Conservation (phyloP, 2,888 invertebrate species). For the Drosophila leonis region DNA sequence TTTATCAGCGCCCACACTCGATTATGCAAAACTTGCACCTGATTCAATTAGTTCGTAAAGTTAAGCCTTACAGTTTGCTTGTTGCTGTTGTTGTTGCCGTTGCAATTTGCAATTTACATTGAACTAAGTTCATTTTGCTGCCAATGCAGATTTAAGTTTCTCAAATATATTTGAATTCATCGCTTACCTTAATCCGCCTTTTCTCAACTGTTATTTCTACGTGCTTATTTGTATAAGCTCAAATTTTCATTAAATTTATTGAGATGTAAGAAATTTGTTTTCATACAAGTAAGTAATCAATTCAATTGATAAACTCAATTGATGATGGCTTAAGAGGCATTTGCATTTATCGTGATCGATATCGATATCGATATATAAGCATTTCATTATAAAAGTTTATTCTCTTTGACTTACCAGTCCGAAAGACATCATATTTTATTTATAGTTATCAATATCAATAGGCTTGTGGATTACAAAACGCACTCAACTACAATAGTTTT, state of each 20-base stretch:
- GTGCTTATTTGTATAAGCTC: background rate
- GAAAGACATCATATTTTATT: background rate
- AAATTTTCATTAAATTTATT: background rate
- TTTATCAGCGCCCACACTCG: constrained; percentile 27
- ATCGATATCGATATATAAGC: background rate
- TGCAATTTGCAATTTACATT: constrained; percentile 2
- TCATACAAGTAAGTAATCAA: background rate
- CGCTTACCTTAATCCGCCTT: background rate
- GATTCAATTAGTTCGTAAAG: constrained; percentile 55
- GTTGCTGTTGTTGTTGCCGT: background rate
- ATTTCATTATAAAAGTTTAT: background rate
- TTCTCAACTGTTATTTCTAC: background rate
- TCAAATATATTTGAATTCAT: background rate
- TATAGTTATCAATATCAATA: background rate
- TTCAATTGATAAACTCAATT: background rate
- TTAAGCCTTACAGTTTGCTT: background rate
- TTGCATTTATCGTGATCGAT: background rate
- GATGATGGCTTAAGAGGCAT: background rate
- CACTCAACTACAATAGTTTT: background rate
- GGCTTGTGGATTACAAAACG: too few relatives aligned
- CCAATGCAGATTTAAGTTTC: background rate
- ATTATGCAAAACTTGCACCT: constrained; percentile 42
- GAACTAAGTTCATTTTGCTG: background rate
- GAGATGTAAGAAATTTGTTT: background rate
- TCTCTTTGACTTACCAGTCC: background rate